Evolutionary conservation across 2,797 vertebrate species (phyloP), one percentile per base, ranked within the genome.

Genomic region (Eospalax fontanierii): DNA sequence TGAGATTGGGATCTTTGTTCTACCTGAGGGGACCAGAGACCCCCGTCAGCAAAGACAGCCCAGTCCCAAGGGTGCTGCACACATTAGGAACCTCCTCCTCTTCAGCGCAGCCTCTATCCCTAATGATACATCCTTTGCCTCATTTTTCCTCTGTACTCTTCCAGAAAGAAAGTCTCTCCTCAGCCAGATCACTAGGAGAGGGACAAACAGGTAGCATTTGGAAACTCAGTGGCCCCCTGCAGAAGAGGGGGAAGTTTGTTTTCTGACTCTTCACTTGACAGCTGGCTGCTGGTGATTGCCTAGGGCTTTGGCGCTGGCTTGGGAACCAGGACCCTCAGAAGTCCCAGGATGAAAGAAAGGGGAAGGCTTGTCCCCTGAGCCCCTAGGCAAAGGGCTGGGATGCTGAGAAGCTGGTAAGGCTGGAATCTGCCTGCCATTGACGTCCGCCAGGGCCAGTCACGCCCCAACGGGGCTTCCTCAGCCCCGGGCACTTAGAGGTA

Each of bases 391-490:
- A 68, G 63, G 86, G 38, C 38, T 50, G 33, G 93, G 81, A 33
- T 30, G 28, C 70, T 59, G 73, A 76, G 65, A 65, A 66, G 35
- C 66, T 70, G 87, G 85, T 59, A 57, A 66, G 81, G 61, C 14
- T 28, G 5, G 68, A 79, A 50, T 73, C 85, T 66, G 65, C 84
- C 76, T 43, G n/a, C 24, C 3, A 7, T 43, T 68, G 94, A 95
- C 82, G 89, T 89, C 87, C 28, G 63, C 78, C 83, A 30, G 38
- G 85, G 80, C 90, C 61, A 43, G 90, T 89, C 95, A 94, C 65
- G 30, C 87, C 90, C 92, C 70, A 68, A 0, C 35, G 87, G 89
- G 94, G 92, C 93, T 95, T 96, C 96, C 87, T 96, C 82, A 93
- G 95, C 94, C 95, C 0, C 12, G 66, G 94, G 95, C 92, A 5